A percentile compares a stretch with the other conserved stretches of the same genome.
Evolutionary conservation across 2,888 invertebrate species (phyloP).

Genomic region (Xylocampa areola): DNA sequence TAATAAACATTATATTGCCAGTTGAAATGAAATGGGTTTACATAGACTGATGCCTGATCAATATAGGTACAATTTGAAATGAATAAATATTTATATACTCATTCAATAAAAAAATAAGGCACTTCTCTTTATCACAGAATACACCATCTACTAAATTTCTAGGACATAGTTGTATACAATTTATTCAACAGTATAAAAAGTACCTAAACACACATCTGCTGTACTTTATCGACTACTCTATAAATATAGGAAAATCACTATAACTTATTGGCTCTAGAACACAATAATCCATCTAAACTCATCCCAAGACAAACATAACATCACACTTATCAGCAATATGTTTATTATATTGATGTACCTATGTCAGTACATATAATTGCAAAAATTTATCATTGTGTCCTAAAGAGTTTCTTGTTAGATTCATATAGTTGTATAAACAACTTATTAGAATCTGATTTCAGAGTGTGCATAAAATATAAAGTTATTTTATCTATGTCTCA

Average conservation of each 20-base stretch:
- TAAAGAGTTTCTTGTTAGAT: too few relatives aligned
- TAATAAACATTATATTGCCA: slow-evolving; percentile 26
- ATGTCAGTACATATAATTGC: too few relatives aligned
- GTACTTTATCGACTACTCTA: slow-evolving; percentile 15
- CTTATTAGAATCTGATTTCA: background rate
- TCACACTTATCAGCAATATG: too few relatives aligned
- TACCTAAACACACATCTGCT: slow-evolving; percentile 38
- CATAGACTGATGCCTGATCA: slow-evolving; percentile 13
- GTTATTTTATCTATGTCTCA: background rate
- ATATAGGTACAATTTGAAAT: slow-evolving; percentile 41
- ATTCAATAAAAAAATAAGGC: slow-evolving; percentile 80
- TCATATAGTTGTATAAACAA: too few relatives aligned
- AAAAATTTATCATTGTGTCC: too few relatives aligned
- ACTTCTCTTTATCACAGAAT: slow-evolving; percentile 85
- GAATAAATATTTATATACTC: slow-evolving; percentile 44
- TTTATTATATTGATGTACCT: too few relatives aligned
- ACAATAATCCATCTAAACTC: slow-evolving; percentile 17
- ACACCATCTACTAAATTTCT: slow-evolving; percentile 69
- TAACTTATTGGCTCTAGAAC: background rate
- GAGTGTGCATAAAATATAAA: background rate
- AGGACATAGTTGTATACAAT: slow-evolving; percentile 48
- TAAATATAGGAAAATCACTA: slow-evolving; percentile 16
- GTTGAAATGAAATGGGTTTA: slow-evolving; percentile 30
- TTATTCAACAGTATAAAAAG: slow-evolving; percentile 59
- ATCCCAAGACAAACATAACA: background rate